A percentile compares a stretch with the other conserved stretches of the same genome.
Conservation (phyloP, 1,140 invertebrate species). For the Patella vulgata region DNA sequence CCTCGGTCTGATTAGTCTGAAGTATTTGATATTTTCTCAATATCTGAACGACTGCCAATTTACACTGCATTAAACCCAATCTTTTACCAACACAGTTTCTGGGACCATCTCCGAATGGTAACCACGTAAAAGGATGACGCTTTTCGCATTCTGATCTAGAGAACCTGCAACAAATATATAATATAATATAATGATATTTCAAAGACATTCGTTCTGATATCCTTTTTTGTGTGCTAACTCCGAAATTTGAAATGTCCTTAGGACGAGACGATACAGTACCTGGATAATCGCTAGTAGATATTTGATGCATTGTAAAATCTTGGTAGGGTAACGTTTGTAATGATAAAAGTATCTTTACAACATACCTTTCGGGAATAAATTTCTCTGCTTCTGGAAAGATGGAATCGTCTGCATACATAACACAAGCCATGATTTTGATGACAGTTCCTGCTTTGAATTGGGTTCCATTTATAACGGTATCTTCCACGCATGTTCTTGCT, state of each 20-base stretch:
- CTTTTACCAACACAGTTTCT: constrained; percentile 72
- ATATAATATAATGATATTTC: too few relatives aligned
- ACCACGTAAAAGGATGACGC: constrained; percentile 59
- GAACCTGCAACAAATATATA: constrained; percentile 32
- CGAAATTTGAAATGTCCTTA: too few relatives aligned
- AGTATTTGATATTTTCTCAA: too few relatives aligned
- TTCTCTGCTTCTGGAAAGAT: constrained; percentile 66
- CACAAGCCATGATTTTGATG: constrained; percentile 69
- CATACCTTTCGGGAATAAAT: constrained; percentile 62
- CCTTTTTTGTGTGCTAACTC: too few relatives aligned
- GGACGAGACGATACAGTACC: too few relatives aligned
- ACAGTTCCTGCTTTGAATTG: constrained; percentile 43
- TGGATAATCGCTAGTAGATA: too few relatives aligned
- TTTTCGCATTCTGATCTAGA: constrained; percentile 15
- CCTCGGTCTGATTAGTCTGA: too few relatives aligned
- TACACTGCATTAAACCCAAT: constrained; percentile 76
- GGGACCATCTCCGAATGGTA: constrained; percentile 72
- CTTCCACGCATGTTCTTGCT: constrained; percentile 36
- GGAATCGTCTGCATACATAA: constrained; percentile 68
- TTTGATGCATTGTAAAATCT: too few relatives aligned
- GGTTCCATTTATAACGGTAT: constrained; percentile 39
- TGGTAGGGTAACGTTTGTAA: too few relatives aligned
- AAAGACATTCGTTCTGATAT: too few relatives aligned
- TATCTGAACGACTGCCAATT: constrained; percentile 69
- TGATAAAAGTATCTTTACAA: background rate